Percentiles rank a stretch among this genome's conserved stretches.
Conservation (phyloP, 2,113 vertebrate species). For the Amblyornis subalaris region DNA sequence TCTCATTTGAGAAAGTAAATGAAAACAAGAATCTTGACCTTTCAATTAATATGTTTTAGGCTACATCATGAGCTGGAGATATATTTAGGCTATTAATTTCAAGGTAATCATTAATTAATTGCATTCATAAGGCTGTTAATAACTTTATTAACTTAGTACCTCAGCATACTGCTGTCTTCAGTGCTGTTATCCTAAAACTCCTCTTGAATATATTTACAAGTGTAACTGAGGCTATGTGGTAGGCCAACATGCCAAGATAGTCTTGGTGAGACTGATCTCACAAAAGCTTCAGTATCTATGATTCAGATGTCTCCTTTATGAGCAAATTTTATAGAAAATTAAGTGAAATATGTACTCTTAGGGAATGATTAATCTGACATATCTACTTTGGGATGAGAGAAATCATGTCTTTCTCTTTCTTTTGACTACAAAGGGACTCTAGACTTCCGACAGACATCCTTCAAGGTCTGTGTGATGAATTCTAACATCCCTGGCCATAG, state of each 20-base stretch:
- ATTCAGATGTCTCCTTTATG: not conserved
- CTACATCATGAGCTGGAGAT: not conserved
- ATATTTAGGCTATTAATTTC: not conserved
- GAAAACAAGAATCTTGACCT: not conserved
- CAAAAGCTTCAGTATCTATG: not conserved
- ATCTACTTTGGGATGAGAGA: not conserved
- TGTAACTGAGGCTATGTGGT: not conserved
- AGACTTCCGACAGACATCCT: not conserved
- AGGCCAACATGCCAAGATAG: not conserved
- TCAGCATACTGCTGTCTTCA: not conserved
- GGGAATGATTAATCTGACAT: not conserved
- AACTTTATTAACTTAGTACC: not conserved
- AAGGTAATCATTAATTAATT: not conserved
- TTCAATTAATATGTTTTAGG: not conserved
- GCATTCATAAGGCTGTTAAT: not conserved
- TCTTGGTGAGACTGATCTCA: not conserved
- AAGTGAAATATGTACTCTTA: not conserved
- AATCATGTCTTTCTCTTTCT: not conserved
- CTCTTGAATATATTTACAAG: not conserved
- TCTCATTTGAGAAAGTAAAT: not conserved
- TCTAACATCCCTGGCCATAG: not conserved
- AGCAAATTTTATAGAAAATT: not conserved
- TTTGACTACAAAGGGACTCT: not conserved
- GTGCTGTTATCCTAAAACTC: not conserved
- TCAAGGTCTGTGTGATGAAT: not conserved